These are phyloP conservation scores for Leptocoma aspasia DNA, from an alignment of 2,113 vertebrate species.

Conservation along the genomic window DNA sequence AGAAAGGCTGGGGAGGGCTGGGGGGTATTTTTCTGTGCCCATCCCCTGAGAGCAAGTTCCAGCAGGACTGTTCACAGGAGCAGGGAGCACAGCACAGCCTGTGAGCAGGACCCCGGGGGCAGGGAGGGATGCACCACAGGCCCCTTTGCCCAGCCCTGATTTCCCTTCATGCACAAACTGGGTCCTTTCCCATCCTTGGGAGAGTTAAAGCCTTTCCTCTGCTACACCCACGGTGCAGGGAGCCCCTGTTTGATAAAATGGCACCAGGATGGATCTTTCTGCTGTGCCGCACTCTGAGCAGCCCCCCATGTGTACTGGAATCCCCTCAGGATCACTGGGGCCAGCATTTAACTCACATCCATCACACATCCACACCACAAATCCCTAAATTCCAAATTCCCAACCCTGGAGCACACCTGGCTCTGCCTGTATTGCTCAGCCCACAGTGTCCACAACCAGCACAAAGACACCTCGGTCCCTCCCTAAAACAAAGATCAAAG, in stretches of 20 bases:
- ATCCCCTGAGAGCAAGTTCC: background rate
- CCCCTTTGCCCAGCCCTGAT: background rate
- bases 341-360: background rate
- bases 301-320: fast-evolving
- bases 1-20: background rate
- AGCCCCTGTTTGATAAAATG: background rate
- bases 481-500: background rate
- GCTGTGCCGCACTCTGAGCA: background rate
- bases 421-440: background rate
- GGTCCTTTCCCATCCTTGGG: background rate
- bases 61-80: background rate
- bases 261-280: background rate
- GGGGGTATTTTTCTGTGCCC: background rate
- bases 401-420: background rate
- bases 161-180: background rate
- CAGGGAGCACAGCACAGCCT: background rate
- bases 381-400: fast-evolving
- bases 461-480: background rate
- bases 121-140: background rate
- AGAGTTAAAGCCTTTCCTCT: background rate
- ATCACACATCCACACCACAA: fast-evolving
- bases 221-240: fast-evolving
- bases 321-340: background rate
- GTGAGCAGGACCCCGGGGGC: background rate
- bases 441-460: fast-evolving